Conservation (phyloP, 2,888 invertebrate species). For the Lasiommata megera region DNA sequence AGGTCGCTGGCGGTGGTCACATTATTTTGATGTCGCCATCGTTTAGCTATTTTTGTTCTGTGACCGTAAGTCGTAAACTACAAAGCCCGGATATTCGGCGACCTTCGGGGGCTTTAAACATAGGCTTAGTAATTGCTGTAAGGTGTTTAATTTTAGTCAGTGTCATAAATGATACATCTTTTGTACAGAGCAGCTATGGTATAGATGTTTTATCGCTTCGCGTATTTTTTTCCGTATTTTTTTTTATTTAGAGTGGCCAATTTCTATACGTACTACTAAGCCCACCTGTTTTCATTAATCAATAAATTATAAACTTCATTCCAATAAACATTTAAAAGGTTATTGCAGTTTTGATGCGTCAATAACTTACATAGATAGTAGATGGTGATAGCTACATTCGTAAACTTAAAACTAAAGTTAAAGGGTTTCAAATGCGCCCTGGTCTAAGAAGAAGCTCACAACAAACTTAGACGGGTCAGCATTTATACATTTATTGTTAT, state of each 20-base stretch:
- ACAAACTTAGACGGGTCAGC: no score
- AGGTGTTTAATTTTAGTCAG: conserved; percentile 42
- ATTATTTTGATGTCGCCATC: conserved; percentile 21
- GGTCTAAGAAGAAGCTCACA: no score
- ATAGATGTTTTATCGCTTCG: conserved; percentile 7
- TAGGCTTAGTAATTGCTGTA: conserved; percentile 29
- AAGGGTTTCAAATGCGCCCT: no score
- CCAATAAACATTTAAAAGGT: no score
- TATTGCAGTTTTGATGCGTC: no score
- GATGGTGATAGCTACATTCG: no score
- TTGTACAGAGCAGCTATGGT: conserved; percentile 7
- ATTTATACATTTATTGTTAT: no score
- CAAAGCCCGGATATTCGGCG: conserved; percentile 39
- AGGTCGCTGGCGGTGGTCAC: conserved; percentile 11
- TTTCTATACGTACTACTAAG: no score
- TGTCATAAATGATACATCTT: conserved; percentile 24
- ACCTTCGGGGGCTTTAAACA: conserved; percentile 44
- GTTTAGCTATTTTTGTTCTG: conserved; percentile 17
- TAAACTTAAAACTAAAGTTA: no score
- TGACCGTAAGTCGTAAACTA: conserved; percentile 26
- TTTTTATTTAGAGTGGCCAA: not conserved
- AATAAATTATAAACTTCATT: no score
- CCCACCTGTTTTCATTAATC: no score
- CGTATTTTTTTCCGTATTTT: not conserved
- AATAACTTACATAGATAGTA: no score